Evolutionary conservation across 2,113 vertebrate species (phyloP).

Genomic region (Leptodactylus fuscus): DNA sequence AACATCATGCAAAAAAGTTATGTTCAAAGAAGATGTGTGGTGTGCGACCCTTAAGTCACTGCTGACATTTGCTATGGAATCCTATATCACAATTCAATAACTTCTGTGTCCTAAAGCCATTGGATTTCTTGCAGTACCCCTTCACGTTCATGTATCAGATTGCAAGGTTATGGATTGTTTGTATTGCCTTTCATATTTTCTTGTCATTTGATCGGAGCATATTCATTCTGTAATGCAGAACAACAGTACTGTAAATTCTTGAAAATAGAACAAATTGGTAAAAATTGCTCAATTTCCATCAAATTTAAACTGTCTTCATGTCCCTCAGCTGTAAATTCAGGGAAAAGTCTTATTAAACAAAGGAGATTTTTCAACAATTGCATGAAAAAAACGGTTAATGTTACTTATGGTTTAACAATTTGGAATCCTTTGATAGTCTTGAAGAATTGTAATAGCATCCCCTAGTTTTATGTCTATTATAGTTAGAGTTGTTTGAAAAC

Average conservation of each 20-base stretch:
- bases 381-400: slow-evolving; percentile 11
- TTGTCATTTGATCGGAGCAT: slow-evolving; percentile 23
- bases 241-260: not conserved
- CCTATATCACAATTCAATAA: not conserved
- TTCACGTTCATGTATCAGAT: not conserved
- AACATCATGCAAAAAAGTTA: too few species aligned
- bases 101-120: not conserved
- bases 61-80: not conserved
- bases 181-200: slow-evolving; percentile 5
- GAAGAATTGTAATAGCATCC: slow-evolving; percentile 1
- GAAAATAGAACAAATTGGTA: not conserved
- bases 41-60: not conserved
- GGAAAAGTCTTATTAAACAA: slow-evolving; percentile 34
- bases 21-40: too few species aligned
- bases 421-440: slow-evolving; percentile 39
- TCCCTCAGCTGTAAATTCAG: slow-evolving; percentile 22
- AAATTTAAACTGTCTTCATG: slow-evolving; percentile 28
- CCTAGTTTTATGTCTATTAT: slow-evolving; percentile 30
- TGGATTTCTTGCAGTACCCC: not conserved
- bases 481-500: slow-evolving; percentile 41
- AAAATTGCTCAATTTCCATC: slow-evolving; percentile 46
- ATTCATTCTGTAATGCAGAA: slow-evolving; percentile 9
- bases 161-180: slow-evolving; percentile 18
- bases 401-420: slow-evolving; percentile 44
- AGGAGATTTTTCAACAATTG: slow-evolving; percentile 1